Evolutionary conservation across 1,140 invertebrate genomes (phyloP).

Genomic region (Pogonomyrmex barbatus): DNA sequence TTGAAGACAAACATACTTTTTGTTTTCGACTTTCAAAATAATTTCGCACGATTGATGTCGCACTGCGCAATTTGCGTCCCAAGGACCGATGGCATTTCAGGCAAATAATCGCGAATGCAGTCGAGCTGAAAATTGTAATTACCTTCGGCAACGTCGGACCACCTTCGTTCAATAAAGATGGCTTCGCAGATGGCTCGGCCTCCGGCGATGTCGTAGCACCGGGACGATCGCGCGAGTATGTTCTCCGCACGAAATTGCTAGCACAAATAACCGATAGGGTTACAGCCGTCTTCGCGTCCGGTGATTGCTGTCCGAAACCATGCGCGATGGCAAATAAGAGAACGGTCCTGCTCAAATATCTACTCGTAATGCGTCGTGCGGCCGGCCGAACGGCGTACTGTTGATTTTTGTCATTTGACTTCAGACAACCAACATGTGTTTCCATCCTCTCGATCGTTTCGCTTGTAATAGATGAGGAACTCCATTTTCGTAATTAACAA

Average conservation of each 20-base stretch:
- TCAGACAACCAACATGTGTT: constrained; percentile 54
- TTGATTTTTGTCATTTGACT: constrained; percentile 85
- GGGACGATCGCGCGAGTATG: constrained; percentile 62
- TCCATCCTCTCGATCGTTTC: constrained; percentile 8
- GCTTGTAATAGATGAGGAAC: constrained; percentile 4
- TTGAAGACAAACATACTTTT: constrained; percentile 11
- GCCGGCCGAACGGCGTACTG: constrained; percentile 74
- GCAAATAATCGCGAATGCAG: constrained; percentile 33
- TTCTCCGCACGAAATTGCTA: constrained; percentile 69
- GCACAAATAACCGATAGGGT: constrained; percentile 72
- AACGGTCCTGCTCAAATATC: constrained; percentile 77
- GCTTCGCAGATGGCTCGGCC: constrained; percentile 10
- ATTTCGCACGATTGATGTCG: constrained; percentile 25
- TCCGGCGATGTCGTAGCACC: constrained; percentile 32
- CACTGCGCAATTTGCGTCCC: neutral
- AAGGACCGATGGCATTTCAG: constrained; percentile 11
- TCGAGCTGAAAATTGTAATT: constrained; percentile 54
- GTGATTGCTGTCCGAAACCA: constrained; percentile 66
- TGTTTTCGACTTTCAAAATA: constrained; percentile 8
- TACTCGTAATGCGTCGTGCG: constrained; percentile 73
- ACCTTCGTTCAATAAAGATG: constrained; percentile 59
- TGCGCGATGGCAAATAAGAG: constrained; percentile 75
- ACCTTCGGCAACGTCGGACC: constrained; percentile 42
- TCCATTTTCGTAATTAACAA: constrained; percentile 50
- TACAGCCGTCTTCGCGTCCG: constrained; percentile 39